Conservation (phyloP, 2,113 vertebrate species). For the Alces alces region DNA sequence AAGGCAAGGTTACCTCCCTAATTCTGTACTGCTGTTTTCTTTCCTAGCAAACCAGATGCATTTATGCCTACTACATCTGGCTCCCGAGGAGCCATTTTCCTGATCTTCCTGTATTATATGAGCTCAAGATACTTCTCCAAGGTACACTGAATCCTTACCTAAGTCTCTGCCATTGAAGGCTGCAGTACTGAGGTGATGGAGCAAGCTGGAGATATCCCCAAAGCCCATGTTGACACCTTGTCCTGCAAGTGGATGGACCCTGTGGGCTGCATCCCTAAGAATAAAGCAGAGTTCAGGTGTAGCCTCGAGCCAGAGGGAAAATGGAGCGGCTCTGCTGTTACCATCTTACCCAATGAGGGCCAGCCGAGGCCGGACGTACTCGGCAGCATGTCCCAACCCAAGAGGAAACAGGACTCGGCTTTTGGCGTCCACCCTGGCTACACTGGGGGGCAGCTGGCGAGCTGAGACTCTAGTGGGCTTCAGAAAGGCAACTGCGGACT, state of each 20-base stretch:
- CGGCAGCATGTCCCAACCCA: conserved; percentile 91
- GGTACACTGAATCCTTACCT: conserved; percentile 83
- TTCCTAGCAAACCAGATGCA: not conserved
- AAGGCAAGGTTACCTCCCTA: not conserved
- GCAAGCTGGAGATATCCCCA: conserved; percentile 91
- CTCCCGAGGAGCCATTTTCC: not conserved
- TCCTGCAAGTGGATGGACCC: conserved; percentile 96
- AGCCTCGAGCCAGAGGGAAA: not conserved
- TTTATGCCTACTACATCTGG: not conserved
- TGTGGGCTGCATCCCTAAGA: conserved; percentile 95
- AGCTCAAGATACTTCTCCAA: not conserved
- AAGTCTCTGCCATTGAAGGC: conserved; percentile 94
- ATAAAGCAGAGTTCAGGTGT: conserved; percentile 34
- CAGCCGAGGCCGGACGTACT: conserved; percentile 92
- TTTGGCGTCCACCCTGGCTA: conserved; percentile 87
- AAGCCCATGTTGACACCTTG: conserved; percentile 99
- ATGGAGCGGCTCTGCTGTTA: not conserved
- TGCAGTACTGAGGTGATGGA: conserved; percentile 88
- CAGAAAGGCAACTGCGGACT: conserved; percentile 84
- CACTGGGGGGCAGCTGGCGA: conserved; percentile 94
- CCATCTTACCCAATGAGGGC: conserved; percentile 91
- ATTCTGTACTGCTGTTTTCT: not conserved
- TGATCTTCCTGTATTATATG: not conserved
- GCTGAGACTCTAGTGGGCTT: conserved; percentile 87
- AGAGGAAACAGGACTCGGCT: conserved; percentile 92